Percentiles rank a stretch among this genome's conserved stretches.
These are phyloP conservation scores for Lordiphosa stackelbergi DNA, from an alignment of 1,140 invertebrate genomes.

Conservation along the genomic window DNA sequence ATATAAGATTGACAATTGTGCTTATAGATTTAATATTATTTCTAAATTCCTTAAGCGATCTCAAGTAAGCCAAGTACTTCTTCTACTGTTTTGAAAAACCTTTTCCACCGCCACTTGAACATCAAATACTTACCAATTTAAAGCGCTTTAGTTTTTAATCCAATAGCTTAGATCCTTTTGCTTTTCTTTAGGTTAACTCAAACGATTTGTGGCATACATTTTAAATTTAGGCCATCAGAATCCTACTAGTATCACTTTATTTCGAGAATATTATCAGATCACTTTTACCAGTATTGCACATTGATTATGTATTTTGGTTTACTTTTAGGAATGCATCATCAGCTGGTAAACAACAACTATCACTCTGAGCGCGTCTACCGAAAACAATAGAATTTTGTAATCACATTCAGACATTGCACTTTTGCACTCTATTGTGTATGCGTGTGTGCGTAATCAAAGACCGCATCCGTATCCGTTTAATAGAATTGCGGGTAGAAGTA, in stretches of 20 bases:
- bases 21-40: too few relatives aligned
- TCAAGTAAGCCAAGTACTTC: too few relatives aligned
- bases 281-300: conserved; percentile 50
- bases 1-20: too few relatives aligned
- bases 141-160: conserved; percentile 29
- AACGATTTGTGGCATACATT: conserved; percentile 30
- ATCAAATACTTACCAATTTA: conserved; percentile 41
- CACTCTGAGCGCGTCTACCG: conserved; percentile 32
- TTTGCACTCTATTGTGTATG: conserved; percentile 48
- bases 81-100: background rate
- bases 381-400: conserved; percentile 65
- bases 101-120: too few relatives aligned
- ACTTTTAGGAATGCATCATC: conserved; percentile 22
- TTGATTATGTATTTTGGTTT: conserved; percentile 40
- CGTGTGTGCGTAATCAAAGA: conserved; percentile 29
- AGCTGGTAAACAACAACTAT: conserved; percentile 22
- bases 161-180: conserved; percentile 31
- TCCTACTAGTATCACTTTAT: conserved; percentile 30
- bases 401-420: conserved; percentile 67
- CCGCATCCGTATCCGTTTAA: conserved; percentile 48
- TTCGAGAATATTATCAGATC: conserved; percentile 29
- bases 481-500: conserved; percentile 1
- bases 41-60: too few relatives aligned
- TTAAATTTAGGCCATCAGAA: conserved; percentile 18
- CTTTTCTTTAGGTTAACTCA: conserved; percentile 6